Conservation (phyloP, 2,797 vertebrate species). For the Remorina albescens region DNA sequence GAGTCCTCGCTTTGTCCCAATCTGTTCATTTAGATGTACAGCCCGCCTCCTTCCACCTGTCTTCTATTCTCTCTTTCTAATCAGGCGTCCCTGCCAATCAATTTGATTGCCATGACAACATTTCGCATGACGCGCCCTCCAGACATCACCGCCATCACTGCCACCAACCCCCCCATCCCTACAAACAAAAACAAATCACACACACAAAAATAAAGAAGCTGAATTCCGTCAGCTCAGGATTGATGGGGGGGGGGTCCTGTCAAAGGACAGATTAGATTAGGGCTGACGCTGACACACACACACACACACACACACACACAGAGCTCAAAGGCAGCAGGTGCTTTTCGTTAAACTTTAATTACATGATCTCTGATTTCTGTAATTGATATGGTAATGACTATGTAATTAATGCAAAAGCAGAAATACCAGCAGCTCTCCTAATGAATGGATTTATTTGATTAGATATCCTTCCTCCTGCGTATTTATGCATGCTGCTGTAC, state of each 20-base stretch:
- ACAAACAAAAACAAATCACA: conserved; percentile 79
- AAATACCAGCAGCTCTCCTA: conserved; percentile 86
- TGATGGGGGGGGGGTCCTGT: conserved; percentile 80
- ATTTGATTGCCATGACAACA: conserved; percentile 80
- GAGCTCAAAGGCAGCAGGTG: conserved; percentile 86
- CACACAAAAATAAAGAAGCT: conserved; percentile 46
- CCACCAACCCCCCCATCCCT: conserved; percentile 50
- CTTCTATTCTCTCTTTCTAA: conserved; percentile 77
- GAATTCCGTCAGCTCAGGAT: conserved; percentile 81
- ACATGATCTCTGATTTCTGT: conserved; percentile 89
- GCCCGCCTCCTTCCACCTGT: conserved; percentile 80
- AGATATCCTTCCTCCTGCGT: conserved; percentile 82
- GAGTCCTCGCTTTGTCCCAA: conserved; percentile 77
- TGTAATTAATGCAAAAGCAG: conserved; percentile 89
- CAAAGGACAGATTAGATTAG: conserved; percentile 83
- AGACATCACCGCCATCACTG: conserved; percentile 29
- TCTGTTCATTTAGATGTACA: conserved; percentile 77
- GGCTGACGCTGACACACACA: conserved; percentile 52
- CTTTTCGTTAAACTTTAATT: conserved; percentile 89
- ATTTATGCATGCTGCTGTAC: conserved; percentile 78
- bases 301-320: conserved; percentile 47
- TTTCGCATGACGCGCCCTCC: conserved; percentile 50
- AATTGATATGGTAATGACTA: conserved; percentile 90
- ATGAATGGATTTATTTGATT: conserved; percentile 88
- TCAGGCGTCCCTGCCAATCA: conserved; percentile 82